phyloP scores from a whole-genome alignment of 2,113 vertebrate species.

The Circaetus cinerascens region DNA sequence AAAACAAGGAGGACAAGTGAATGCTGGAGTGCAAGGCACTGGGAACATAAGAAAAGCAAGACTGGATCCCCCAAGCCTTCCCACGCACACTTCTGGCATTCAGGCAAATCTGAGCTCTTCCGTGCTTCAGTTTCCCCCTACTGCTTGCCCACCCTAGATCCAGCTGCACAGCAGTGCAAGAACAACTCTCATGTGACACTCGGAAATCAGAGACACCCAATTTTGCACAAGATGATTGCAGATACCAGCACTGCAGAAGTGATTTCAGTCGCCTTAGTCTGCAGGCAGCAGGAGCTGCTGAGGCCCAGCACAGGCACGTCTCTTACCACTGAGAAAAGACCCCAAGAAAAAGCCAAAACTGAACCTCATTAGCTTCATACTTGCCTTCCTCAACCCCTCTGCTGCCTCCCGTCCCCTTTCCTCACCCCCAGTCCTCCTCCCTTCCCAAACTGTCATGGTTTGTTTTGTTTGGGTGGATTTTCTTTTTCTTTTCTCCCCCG shows the following conservation, averaged over 20 bases:
- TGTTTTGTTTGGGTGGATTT: conserved; percentile 62
- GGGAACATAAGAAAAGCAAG: neutral
- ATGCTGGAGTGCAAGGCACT: too few species aligned
- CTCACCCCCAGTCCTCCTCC: neutral
- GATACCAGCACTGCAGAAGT: rapidly evolving
- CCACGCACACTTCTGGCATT: rapidly evolving
- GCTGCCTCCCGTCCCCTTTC: neutral
- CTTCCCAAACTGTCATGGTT: conserved; percentile 28
- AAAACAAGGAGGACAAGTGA: neutral
- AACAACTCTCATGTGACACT: rapidly evolving
- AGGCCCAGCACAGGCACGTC: neutral
- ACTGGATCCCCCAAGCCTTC: neutral
- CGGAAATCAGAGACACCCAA: rapidly evolving
- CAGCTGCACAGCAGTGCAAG: too few species aligned
- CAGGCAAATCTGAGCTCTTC: neutral
- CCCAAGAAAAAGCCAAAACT: neutral
- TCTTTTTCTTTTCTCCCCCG: neutral
- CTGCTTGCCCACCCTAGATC: too few species aligned
- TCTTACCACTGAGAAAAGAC: neutral
- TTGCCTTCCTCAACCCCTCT: neutral
- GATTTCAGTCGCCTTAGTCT: rapidly evolving
- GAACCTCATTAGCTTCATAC: neutral
- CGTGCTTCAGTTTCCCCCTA: neutral
- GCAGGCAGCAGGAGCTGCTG: neutral
- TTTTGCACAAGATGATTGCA: rapidly evolving